Conservation (phyloP, 2,888 invertebrate genomes). For the Amphipoea lucens region DNA sequence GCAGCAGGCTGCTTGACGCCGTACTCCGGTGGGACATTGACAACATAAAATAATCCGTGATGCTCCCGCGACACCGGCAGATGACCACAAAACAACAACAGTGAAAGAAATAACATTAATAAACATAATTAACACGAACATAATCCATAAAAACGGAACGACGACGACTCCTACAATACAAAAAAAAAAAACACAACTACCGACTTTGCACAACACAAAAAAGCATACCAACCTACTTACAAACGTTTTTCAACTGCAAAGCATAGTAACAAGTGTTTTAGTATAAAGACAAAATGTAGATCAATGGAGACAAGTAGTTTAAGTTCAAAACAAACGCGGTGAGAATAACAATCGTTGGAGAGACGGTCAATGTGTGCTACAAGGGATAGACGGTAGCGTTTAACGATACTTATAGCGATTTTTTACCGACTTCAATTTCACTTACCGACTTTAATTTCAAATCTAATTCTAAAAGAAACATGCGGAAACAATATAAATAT, state of each 20-base stretch:
- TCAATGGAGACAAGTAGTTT: constrained; percentile 36
- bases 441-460: no score
- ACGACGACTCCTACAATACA: not conserved
- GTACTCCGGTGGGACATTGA: no score
- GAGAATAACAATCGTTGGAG: constrained; percentile 37
- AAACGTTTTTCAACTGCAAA: not conserved
- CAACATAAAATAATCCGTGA: no score
- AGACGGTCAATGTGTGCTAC: not conserved
- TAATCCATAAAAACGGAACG: constrained; percentile 11
- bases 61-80: no score
- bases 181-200: not conserved
- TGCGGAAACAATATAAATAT: no score
- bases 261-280: constrained; percentile 12
- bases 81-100: no score
- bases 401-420: not conserved
- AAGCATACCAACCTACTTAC: not conserved
- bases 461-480: no score
- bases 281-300: constrained; percentile 42
- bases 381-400: constrained; percentile 12
- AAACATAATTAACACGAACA: not conserved
- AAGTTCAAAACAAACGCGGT: constrained; percentile 46
- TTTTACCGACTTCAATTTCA: no score
- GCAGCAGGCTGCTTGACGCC: no score
- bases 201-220: not conserved
- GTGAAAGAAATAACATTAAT: not conserved